Evolutionary conservation across 2,113 vertebrate species (phyloP).

Genomic region (Hydrolagus affinis): DNA sequence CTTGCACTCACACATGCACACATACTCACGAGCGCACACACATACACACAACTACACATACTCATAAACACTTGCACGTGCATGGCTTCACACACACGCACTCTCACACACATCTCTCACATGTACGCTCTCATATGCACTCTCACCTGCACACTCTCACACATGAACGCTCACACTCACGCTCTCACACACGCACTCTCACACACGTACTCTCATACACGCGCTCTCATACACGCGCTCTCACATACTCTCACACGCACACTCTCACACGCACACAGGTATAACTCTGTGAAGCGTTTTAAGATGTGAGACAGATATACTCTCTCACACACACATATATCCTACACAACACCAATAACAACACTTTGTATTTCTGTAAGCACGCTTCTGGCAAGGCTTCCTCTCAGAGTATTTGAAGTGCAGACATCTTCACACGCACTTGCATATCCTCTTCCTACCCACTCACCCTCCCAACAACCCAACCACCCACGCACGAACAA

Average conservation of each 20-base stretch:
- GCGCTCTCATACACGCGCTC: neutral
- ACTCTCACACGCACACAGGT: neutral
- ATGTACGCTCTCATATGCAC: neutral
- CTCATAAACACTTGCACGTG: too few species aligned
- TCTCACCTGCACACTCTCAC: neutral
- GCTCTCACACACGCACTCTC: neutral
- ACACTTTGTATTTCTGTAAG: too few species aligned
- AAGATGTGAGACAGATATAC: too few species aligned
- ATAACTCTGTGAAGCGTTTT: too few species aligned
- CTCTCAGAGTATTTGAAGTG: neutral
- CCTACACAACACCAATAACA: neutral
- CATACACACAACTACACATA: too few species aligned
- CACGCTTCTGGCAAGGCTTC: neutral
- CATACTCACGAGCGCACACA: too few species aligned
- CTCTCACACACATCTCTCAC: neutral
- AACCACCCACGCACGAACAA: neutral
- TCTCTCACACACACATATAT: too few species aligned
- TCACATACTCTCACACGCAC: neutral
- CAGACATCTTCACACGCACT: neutral
- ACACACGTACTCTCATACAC: neutral
- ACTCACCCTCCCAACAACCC: neutral
- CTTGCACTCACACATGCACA: too few species aligned
- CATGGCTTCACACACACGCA: too few species aligned
- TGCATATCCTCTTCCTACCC: neutral
- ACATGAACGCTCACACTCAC: neutral